Conservation (phyloP, 2,113 vertebrate genomes). For the Semicossyphus pulcher region DNA sequence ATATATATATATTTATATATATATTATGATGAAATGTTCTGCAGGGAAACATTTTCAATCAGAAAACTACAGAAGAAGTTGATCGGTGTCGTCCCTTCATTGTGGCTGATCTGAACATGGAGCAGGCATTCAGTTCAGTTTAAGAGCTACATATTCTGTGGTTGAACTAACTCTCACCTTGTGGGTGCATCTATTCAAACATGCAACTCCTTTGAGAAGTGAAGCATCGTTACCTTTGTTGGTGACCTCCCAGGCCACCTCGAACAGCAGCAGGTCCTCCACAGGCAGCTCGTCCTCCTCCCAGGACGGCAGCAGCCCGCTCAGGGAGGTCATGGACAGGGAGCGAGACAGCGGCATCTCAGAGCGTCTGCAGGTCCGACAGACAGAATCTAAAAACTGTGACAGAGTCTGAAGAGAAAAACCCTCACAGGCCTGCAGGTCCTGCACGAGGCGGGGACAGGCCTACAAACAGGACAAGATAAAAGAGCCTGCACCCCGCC, state of each 20-base stretch:
- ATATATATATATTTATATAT: too few relatives aligned
- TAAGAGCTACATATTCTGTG: too few relatives aligned
- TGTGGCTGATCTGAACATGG: too few relatives aligned
- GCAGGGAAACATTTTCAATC: too few relatives aligned
- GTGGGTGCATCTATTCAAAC: not conserved
- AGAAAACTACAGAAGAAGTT: too few relatives aligned
- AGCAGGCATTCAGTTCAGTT: too few relatives aligned
- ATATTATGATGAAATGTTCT: too few relatives aligned
- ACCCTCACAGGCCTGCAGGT: conserved; percentile 3
- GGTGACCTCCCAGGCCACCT: conserved; percentile 95
- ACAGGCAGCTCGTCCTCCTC: conserved; percentile 90
- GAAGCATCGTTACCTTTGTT: conserved; percentile 90
- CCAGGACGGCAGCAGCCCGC: conserved; percentile 88
- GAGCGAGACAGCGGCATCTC: conserved; percentile 91
- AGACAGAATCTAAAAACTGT: not conserved
- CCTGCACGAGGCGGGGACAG: not conserved
- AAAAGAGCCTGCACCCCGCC: conserved; percentile 18
- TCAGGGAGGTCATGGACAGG: conserved; percentile 92
- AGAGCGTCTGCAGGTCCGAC: not conserved
- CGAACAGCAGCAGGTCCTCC: conserved; percentile 93
- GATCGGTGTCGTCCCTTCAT: too few relatives aligned
- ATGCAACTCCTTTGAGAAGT: not conserved
- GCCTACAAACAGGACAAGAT: conserved; percentile 24
- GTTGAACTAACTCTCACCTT: too few relatives aligned
- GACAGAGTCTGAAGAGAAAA: too few relatives aligned